A percentile compares a stretch with the other conserved stretches of the same genome.
phyloP scores from a whole-genome alignment of 2,888 invertebrate species.

The Drosophila infuscata region DNA sequence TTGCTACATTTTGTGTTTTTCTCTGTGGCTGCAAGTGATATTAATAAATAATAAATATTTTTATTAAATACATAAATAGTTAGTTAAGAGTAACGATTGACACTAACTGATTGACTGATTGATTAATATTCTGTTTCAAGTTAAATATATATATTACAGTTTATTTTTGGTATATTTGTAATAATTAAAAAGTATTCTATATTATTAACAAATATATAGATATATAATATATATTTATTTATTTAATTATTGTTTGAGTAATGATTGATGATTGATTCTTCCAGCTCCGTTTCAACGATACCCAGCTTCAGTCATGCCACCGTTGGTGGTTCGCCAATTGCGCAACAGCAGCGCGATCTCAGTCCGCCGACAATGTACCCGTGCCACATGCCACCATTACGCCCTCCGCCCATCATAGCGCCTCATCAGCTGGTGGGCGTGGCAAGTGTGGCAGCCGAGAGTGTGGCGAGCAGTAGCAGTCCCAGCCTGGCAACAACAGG shows the following conservation, averaged over 20 bases:
- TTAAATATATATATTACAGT: background rate
- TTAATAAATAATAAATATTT: no score
- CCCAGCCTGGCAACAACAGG: background rate
- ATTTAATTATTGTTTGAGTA: background rate
- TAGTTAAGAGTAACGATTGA: no score
- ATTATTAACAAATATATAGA: background rate
- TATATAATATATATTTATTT: no score
- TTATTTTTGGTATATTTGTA: background rate
- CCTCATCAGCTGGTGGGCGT: constrained; percentile 62
- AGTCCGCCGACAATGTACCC: constrained; percentile 84
- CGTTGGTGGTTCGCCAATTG: constrained; percentile 82
- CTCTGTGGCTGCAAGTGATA: no score
- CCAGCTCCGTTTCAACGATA: constrained; percentile 83
- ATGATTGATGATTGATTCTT: background rate
- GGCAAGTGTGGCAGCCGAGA: constrained; percentile 25
- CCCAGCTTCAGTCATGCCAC: constrained; percentile 83
- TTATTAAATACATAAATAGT: no score
- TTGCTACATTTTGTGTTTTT: no score
- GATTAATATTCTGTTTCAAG: background rate
- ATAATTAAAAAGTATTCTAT: background rate
- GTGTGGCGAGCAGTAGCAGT: background rate
- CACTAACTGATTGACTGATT: background rate
- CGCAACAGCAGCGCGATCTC: constrained; percentile 83
- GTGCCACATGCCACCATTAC: constrained; percentile 83
- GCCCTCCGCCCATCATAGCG: constrained; percentile 77